Conservation (phyloP, 2,113 vertebrate species). For the Eulacestoma nigropectus region DNA sequence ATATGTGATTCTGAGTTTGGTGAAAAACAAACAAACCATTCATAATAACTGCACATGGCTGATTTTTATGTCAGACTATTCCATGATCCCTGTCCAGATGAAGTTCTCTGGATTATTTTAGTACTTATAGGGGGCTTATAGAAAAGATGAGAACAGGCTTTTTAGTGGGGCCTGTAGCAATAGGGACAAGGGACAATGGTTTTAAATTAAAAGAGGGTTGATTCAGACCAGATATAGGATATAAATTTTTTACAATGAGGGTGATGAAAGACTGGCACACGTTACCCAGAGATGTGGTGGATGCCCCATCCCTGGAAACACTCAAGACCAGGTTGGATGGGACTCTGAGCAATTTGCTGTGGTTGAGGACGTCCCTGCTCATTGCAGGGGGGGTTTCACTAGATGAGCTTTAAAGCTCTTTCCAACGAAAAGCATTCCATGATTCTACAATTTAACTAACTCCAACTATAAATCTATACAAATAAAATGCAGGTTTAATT, state of each 20-base stretch:
- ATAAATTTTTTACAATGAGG: neutral
- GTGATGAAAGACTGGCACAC: too few species aligned
- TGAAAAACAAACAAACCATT: neutral
- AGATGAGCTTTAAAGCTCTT: neutral
- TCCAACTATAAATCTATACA: neutral
- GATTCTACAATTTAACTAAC: neutral
- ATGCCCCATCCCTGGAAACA: neutral
- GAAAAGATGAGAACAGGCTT: neutral
- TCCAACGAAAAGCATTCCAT: neutral
- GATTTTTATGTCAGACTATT: neutral
- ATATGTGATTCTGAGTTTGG: neutral
- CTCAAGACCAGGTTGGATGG: neutral
- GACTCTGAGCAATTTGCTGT: neutral
- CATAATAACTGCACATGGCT: neutral
- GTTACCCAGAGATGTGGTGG: neutral
- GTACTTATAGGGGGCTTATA: neutral
- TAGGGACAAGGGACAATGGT: neutral
- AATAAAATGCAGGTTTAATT: neutral
- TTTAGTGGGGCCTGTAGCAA: neutral
- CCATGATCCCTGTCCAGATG: neutral
- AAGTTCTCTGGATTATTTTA: neutral
- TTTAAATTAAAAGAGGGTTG: neutral
- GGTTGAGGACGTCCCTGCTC: neutral
- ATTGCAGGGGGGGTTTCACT: fast-evolving
- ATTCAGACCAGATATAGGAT: neutral